Evolutionary conservation across 2,113 vertebrate genomes (phyloP), one percentile per base, ranked within the genome.

Genomic region (Sinocyclocheilus anophthalmus): DNA sequence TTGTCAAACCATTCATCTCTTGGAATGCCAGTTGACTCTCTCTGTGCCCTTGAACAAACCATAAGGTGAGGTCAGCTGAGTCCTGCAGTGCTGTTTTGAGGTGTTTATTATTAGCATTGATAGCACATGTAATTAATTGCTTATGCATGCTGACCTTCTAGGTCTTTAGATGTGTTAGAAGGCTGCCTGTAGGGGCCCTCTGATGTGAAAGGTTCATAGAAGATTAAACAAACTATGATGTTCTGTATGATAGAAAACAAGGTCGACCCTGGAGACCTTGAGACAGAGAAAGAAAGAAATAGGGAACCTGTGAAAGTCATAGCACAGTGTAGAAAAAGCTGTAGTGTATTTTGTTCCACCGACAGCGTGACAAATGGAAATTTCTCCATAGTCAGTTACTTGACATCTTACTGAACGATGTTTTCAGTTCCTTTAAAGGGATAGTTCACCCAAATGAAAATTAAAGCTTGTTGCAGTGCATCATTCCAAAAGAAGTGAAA

Each of bases 91-190:
- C 45, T 57, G 48, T 67, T 70, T 57, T 79, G 65, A 83, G 63
- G 87, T 93, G 93, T 94, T 93, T 94, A 94, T 94, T 93, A 93
- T 92, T 92, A 92, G 91, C 91, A 90, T 92, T 91, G 89, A 92
- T 93, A 91, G 89, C 69, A 67, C 90, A 87, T 83, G 87, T 93
- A 94, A 95, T 94, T 94, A 94, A 95, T 94, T 91, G 90, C 81
- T 81, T 86, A 89, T 86, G 87, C 88, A 63, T 73, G 84, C 48
- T 84, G 90, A 93, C 92, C 90, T 92, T 93, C 88, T 59, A 85
- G 87, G 85, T 69, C 85, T 89, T 89, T 69, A 84, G 85, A 91
- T 88, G 88, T 88, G 85, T 87, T 85, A 91, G 84, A 92, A 89
- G 76, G 63, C 39, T 88, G 85, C 39, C 87, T 84, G 87, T 88